These are phyloP conservation scores for Babyrousa celebensis DNA, from an alignment of 2,797 vertebrate genomes.

Conservation along the genomic window DNA sequence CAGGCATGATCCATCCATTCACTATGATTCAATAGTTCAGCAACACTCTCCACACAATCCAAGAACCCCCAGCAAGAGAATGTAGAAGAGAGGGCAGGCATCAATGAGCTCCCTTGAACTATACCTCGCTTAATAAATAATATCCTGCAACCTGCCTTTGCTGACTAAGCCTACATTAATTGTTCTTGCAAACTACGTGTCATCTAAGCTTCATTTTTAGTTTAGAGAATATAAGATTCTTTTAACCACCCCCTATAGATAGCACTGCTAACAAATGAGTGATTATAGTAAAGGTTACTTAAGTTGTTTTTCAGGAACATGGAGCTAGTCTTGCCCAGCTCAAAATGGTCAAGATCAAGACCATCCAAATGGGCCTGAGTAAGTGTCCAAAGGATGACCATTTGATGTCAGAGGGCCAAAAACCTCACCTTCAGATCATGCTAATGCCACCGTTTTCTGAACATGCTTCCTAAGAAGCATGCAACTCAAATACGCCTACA, in stretches of 20 bases:
- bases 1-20: background rate
- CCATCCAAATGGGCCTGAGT: background rate
- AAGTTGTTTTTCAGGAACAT: background rate
- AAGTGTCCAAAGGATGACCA: background rate
- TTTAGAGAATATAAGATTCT: background rate
- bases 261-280: background rate
- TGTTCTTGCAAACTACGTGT: background rate
- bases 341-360: background rate
- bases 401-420: background rate
- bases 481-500: background rate
- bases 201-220: background rate
- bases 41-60: background rate
- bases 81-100: background rate
- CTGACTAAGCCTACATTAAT: background rate
- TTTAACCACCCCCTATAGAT: background rate
- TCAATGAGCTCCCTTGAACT: background rate
- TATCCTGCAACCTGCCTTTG: background rate
- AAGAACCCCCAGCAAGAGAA: background rate
- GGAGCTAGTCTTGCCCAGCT: background rate
- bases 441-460: background rate
- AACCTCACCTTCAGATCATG: background rate
- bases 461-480: background rate
- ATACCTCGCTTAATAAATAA: background rate
- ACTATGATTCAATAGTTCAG: background rate
- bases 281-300: background rate